A percentile compares a stretch with the other conserved stretches of the same genome.
These are phyloP conservation scores for Hoplias malabaricus DNA, from an alignment of 2,113 vertebrate genomes.

Conservation along the genomic window DNA sequence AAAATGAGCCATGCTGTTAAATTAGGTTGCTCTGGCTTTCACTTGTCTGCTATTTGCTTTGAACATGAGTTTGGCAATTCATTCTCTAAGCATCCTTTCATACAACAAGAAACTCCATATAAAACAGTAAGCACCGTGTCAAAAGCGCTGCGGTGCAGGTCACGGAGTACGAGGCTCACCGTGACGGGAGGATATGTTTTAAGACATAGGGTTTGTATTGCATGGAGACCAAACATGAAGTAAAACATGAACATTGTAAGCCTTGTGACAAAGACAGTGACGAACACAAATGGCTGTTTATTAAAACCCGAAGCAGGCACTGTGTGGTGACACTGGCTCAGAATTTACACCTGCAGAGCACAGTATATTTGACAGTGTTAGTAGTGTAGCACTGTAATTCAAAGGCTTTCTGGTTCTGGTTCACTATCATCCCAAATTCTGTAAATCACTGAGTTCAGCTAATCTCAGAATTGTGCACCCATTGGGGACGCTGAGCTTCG, in stretches of 20 bases:
- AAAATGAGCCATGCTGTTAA: constrained; percentile 64
- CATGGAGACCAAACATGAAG: neutral
- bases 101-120: neutral
- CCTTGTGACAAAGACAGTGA: neutral
- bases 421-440: too few relatives aligned
- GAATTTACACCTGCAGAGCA: neutral
- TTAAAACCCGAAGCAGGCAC: neutral
- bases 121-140: neutral
- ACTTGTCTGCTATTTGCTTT: neutral
- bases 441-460: neutral
- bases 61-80: neutral
- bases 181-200: neutral
- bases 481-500: too few relatives aligned
- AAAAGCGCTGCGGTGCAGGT: neutral
- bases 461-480: too few relatives aligned
- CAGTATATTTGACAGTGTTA: neutral
- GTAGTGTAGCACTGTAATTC: neutral
- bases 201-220: neutral
- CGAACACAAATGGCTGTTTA: neutral
- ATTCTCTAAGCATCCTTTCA: neutral
- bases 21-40: constrained; percentile 48
- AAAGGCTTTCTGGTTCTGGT: neutral
- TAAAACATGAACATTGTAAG: neutral
- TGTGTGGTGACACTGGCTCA: neutral
- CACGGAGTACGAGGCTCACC: neutral